Percentiles rank a stretch among this genome's conserved stretches.
phyloP scores from a whole-genome alignment of 1,140 invertebrate species.

The Drosophila punjabiensis region DNA sequence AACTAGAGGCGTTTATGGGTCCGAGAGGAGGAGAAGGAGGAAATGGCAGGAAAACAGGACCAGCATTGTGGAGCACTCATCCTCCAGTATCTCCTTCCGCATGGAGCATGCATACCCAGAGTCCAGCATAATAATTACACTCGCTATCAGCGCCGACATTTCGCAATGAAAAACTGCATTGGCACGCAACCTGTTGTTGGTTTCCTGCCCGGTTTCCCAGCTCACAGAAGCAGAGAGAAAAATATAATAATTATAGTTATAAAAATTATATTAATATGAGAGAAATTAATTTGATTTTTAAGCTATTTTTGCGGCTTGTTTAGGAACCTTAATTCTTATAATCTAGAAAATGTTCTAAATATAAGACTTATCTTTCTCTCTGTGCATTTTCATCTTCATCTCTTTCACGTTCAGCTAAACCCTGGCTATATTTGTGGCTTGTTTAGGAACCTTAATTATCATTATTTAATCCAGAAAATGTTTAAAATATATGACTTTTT shows the following conservation, averaged over 20 bases:
- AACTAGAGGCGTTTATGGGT: slow-evolving; percentile 74
- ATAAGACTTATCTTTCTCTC: neutral
- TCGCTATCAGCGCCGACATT: slow-evolving; percentile 75
- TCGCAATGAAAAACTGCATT: slow-evolving; percentile 74
- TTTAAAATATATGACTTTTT: neutral
- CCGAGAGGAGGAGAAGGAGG: slow-evolving; percentile 14
- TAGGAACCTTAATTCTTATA: neutral
- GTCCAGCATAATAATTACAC: slow-evolving; percentile 77
- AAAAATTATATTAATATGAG: neutral
- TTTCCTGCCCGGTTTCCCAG: slow-evolving; percentile 4
- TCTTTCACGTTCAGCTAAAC: slow-evolving; percentile 38
- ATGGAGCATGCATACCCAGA: slow-evolving; percentile 36
- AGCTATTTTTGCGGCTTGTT: neutral
- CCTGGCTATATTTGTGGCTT: slow-evolving; percentile 19
- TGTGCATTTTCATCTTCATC: slow-evolving; percentile 16
- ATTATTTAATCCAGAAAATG: neutral
- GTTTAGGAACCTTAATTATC: neutral
- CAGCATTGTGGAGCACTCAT: slow-evolving; percentile 25
- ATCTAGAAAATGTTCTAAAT: neutral
- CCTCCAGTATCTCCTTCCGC: neutral
- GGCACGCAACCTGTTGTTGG: slow-evolving; percentile 73
- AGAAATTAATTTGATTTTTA: too few relatives aligned
- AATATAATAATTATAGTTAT: neutral
- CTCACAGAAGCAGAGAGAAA: neutral
- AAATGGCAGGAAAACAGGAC: slow-evolving; percentile 20